Base-by-base conservation (phyloP, 2,797 vertebrate species). In the Sylvilagus floridanus region DNA sequence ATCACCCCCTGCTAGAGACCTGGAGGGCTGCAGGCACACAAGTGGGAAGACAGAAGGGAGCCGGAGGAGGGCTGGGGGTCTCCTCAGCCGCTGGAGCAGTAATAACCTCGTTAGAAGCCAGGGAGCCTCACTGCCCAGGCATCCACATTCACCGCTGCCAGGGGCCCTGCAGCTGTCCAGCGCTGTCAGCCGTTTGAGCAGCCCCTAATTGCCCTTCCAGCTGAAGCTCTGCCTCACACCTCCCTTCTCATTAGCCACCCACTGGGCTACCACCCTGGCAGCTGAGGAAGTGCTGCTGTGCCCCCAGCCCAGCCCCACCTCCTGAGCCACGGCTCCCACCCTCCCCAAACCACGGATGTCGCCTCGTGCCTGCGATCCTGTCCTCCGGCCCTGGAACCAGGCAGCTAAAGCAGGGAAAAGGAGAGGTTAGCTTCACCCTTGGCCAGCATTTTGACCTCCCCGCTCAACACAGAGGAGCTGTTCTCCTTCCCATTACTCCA, bases 231-330 rank as follows among this genome's bases (percentile, higher is more conserved):
- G 97, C 97, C 97, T 98, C 97, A 95, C 97, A 97, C 97, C 97
- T 98, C 96, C 52, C 96, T 97, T 97, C 98, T 98, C 98, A 98
- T 98, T 98, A 98, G 98, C 97, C 97, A 97, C 98, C 98, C 4
- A 88, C 97, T 1, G 95, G 1, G 97, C 95, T 82, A 95, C 98
- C 66, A 52, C 37, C 32, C 65, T 0, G 96, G 97, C 98, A 98
- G 98, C 97, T 97, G 98, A 98, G 98, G 93, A 97, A 95, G 91
- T 77, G 92, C 94, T 94, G 2, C 52, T 47, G 30, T 4, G 6
- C 1, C 37, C 50, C 50, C 50, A 9, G 84, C 32, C 66, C 24
- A 6, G 16, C 77, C 26, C 73, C 35, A 2, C 37, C 17, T 21
- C 71, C 76, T 4, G 26, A 71, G 52, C 76, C 77, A 16, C 50